Conservation (phyloP, 1,140 invertebrate genomes). For the Rhopalosiphum padi region DNA sequence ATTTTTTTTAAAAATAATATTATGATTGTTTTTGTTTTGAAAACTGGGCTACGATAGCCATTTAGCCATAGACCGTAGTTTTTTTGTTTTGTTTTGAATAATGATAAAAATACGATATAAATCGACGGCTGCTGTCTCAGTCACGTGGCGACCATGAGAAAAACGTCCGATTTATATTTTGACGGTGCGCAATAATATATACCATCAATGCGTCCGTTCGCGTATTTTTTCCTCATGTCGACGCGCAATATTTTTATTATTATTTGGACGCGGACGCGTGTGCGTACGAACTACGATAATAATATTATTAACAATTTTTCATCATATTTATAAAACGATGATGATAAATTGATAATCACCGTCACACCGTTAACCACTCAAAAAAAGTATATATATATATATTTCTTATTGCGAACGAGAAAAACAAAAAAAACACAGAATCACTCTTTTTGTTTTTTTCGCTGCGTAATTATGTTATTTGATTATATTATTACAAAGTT, state of each 20-base stretch:
- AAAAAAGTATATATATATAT: not conserved
- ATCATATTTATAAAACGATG: conserved; percentile 1
- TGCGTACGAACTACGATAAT: not conserved
- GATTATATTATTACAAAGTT: not conserved
- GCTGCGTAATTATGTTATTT: not conserved
- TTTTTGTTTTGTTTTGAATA: not conserved
- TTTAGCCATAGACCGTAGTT: not conserved
- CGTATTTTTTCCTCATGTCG: not conserved
- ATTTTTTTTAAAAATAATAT: not conserved
- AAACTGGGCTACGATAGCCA: not conserved
- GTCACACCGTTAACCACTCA: not conserved
- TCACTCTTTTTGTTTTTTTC: not conserved
- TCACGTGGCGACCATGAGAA: not conserved
- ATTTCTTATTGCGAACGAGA: not conserved
- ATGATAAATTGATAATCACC: not conserved
- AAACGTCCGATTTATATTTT: not conserved
- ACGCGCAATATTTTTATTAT: not conserved
- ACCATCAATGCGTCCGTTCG: not conserved
- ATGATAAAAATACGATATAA: not conserved
- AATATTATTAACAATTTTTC: not conserved
- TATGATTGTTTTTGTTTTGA: not conserved
- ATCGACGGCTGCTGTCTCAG: not conserved
- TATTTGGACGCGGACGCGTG: not conserved
- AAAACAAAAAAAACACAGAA: not conserved
- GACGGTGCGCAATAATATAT: not conserved